phyloP scores from a whole-genome alignment of 2,797 vertebrate species.

The Dendrocincla tyrannina region DNA sequence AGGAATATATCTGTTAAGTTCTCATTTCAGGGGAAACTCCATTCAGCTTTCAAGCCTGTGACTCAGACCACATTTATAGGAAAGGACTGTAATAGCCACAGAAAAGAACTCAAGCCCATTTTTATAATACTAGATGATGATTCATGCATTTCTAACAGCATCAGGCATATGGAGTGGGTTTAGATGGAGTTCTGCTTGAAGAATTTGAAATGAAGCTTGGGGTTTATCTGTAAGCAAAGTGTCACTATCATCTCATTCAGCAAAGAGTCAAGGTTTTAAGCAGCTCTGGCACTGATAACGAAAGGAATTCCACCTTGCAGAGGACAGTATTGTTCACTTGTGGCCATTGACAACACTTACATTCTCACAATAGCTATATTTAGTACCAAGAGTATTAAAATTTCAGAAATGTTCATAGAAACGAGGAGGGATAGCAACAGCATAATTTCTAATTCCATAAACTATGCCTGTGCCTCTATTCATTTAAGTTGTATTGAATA shows the following conservation, averaged over 20 bases:
- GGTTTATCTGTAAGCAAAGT: background rate
- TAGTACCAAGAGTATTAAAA: background rate
- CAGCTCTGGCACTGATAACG: background rate
- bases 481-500: background rate
- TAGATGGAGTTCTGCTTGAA: background rate
- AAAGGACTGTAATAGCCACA: background rate
- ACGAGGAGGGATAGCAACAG: background rate
- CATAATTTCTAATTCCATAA: background rate
- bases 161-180: background rate
- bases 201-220: background rate
- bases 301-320: background rate
- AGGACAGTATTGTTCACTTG: background rate
- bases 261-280: background rate
- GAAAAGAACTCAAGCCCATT: background rate
- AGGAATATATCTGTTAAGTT: rapidly evolving
- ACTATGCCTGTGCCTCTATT: background rate
- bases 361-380: background rate
- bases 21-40: background rate
- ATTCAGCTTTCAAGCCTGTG: background rate
- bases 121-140: background rate
- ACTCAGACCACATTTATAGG: background rate
- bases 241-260: background rate
- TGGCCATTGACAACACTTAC: background rate
- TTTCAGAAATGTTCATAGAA: background rate
- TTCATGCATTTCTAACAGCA: background rate